phyloP scores from a whole-genome alignment of 53 echinoderm and acorn worm species.

The Zoroaster sp. region DNA sequence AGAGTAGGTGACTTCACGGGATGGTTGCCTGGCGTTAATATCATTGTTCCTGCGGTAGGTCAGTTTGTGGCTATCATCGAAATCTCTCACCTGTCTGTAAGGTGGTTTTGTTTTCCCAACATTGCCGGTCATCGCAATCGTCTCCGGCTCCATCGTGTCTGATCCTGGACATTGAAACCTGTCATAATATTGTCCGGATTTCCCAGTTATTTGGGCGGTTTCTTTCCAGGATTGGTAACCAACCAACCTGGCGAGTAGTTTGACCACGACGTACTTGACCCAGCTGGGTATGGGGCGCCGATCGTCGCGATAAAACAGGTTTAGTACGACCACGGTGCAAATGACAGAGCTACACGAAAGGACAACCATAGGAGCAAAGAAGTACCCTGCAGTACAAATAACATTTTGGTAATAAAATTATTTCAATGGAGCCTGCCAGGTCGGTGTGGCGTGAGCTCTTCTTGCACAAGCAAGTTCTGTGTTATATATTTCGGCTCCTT shows the following conservation, averaged over 20 bases:
- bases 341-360: slow-evolving; percentile 33
- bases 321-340: slow-evolving; percentile 11
- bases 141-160: too few species aligned
- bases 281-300: slow-evolving; percentile 21
- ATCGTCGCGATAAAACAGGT: slow-evolving; percentile 6
- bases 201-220: not conserved
- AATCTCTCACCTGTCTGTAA: not conserved
- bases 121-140: too few species aligned
- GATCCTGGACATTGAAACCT: too few species aligned
- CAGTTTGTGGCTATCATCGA: not conserved
- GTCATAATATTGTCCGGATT: too few species aligned
- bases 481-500: too few species aligned
- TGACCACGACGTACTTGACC: not conserved
- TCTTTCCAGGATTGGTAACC: not conserved
- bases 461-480: too few species aligned
- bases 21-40: too few species aligned
- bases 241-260: not conserved
- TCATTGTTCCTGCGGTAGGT: too few species aligned
- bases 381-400: not conserved
- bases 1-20: too few species aligned
- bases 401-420: too few species aligned
- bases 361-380: slow-evolving; percentile 34
- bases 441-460: too few species aligned
- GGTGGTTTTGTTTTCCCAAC: not conserved
- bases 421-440: too few species aligned